A percentile compares a stretch with the other conserved stretches of the same genome.
phyloP scores from a whole-genome alignment of 2,113 vertebrate genomes.

The Sorex araneus region DNA sequence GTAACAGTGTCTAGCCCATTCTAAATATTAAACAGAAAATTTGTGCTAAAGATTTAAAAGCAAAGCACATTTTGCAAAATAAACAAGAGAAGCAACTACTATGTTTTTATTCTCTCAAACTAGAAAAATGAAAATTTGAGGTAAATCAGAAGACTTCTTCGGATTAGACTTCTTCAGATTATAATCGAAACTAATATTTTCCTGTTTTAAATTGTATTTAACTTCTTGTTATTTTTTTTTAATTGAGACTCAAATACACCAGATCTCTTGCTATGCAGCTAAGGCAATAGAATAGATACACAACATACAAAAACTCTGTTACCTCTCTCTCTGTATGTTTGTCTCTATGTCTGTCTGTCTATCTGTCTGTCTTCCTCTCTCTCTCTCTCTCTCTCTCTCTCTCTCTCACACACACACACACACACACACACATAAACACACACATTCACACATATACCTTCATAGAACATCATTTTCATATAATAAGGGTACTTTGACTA shows the following conservation, averaged over 20 bases:
- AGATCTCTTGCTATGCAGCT: too few relatives aligned
- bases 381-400: neutral
- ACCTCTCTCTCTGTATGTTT: neutral
- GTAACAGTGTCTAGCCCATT: neutral
- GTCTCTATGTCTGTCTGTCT: neutral
- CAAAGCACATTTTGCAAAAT: constrained; percentile 88
- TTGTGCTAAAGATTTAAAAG: constrained; percentile 81
- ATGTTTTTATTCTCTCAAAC: constrained; percentile 74
- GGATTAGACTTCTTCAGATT: too few relatives aligned
- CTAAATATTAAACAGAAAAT: constrained; percentile 73
- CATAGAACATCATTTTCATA: too few relatives aligned
- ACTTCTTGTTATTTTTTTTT: too few relatives aligned
- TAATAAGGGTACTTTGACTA: too few relatives aligned
- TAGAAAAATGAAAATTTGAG: constrained; percentile 77
- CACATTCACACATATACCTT: too few relatives aligned
- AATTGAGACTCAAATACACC: too few relatives aligned
- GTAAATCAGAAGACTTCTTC: too few relatives aligned
- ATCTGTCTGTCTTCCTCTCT: neutral
- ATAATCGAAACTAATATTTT: constrained; percentile 84
- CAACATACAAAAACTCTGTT: too few relatives aligned
- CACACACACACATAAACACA: too few relatives aligned
- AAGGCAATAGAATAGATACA: neutral
- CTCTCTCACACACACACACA: neutral
- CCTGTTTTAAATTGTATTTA: constrained; percentile 74
- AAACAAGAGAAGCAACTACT: constrained; percentile 85